A percentile compares a stretch with the other conserved stretches of the same genome.
Conservation (phyloP, 1,140 invertebrate species). For the Archegozetes longisetosus region DNA sequence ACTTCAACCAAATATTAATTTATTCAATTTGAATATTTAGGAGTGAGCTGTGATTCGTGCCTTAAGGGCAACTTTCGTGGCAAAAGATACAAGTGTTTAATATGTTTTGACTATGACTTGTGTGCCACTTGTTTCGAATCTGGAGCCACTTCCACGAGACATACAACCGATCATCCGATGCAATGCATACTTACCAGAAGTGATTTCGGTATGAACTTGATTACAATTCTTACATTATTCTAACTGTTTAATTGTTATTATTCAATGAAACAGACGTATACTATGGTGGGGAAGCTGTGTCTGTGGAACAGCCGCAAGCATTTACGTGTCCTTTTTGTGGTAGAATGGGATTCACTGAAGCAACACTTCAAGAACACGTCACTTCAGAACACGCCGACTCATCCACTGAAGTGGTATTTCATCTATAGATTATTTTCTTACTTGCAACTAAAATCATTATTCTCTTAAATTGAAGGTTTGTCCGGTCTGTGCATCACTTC, state of each 20-base stretch:
- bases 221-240: constrained; percentile 3
- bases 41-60: constrained; percentile 97
- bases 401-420: constrained; percentile 62
- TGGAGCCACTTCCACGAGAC: constrained; percentile 80
- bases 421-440: too few relatives aligned
- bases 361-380: constrained; percentile 78
- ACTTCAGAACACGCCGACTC: constrained; percentile 68
- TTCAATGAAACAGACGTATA: constrained; percentile 54
- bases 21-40: constrained; percentile 31
- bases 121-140: constrained; percentile 90
- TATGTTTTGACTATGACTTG: constrained; percentile 97
- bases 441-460: too few relatives aligned
- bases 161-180: constrained; percentile 90
- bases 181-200: constrained; percentile 92
- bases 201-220: constrained; percentile 61
- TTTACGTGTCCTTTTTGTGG: constrained; percentile 94
- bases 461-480: constrained; percentile 63
- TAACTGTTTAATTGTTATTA: background rate
- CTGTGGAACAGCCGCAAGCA: constrained; percentile 74
- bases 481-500: constrained; percentile 85
- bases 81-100: constrained; percentile 91
- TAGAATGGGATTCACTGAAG: constrained; percentile 85
- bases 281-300: constrained; percentile 78
- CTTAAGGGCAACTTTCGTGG: constrained; percentile 94
- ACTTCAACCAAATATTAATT: background rate